phyloP scores from a whole-genome alignment of 1,140 invertebrate genomes.

The Amyelois transitella region DNA sequence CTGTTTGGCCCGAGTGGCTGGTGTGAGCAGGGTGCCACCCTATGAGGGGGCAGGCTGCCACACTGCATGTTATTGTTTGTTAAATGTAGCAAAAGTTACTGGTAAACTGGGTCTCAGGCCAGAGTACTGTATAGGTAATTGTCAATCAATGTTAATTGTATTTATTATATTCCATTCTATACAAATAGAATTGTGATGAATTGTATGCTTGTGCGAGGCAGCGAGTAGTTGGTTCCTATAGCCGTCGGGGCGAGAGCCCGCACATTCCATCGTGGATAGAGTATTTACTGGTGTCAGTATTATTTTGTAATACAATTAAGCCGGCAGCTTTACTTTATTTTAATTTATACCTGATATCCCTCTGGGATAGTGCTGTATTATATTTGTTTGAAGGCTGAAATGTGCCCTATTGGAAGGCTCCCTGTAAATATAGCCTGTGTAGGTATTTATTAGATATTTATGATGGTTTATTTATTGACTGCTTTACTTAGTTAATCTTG shows the following conservation, averaged over 20 bases:
- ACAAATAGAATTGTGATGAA: conserved; percentile 55
- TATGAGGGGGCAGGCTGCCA: conserved; percentile 26
- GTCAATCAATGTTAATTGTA: conserved; percentile 63
- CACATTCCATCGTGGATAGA: conserved; percentile 68
- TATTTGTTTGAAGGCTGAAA: conserved; percentile 67
- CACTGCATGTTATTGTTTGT: conserved; percentile 61
- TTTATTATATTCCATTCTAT: conserved; percentile 60
- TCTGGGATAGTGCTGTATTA: conserved; percentile 69
- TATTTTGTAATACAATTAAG: conserved; percentile 72
- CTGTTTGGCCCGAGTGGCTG: conserved; percentile 6
- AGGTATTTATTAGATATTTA: conserved; percentile 75
- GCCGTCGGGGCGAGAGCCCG: conserved; percentile 37
- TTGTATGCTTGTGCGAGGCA: conserved; percentile 37
- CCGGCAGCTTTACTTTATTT: conserved; percentile 68
- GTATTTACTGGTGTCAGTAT: conserved; percentile 71
- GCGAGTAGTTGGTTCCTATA: conserved; percentile 54
- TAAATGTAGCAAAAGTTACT: conserved; percentile 50
- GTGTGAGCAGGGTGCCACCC: conserved; percentile 21
- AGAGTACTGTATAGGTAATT: conserved; percentile 33
- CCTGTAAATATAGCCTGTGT: conserved; percentile 72
- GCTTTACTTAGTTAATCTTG: conserved; percentile 71
- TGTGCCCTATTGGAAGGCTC: conserved; percentile 61
- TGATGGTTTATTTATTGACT: conserved; percentile 74
- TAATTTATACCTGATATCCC: conserved; percentile 72
- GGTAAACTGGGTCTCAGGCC: conserved; percentile 20